Conservation (phyloP, 2,113 vertebrate species). For the Ochotona princeps region DNA sequence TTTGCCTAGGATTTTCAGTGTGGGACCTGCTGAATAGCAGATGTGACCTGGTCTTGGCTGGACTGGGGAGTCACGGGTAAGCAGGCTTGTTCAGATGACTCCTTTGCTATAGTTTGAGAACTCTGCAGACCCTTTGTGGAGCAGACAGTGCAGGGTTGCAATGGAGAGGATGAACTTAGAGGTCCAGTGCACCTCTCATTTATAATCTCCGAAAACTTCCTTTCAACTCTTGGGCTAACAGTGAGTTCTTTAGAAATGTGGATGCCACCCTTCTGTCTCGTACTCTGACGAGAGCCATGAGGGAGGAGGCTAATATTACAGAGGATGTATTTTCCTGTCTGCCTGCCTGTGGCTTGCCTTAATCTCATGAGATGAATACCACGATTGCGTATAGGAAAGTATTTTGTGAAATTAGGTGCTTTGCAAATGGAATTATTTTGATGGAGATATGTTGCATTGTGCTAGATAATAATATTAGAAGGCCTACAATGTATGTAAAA, state of each 20-base stretch:
- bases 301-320: too few relatives aligned
- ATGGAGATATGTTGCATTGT: neutral
- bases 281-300: neutral
- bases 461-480: neutral
- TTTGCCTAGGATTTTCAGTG: neutral
- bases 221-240: neutral
- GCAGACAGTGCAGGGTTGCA: neutral
- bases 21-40: neutral
- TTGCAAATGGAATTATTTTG: neutral
- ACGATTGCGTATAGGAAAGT: neutral
- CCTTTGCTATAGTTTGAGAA: too few relatives aligned
- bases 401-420: neutral
- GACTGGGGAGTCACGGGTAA: neutral
- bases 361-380: neutral
- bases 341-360: neutral
- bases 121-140: rapidly evolving
- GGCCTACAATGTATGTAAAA: neutral
- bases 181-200: neutral
- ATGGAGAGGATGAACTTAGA: neutral
- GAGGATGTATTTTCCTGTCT: neutral
- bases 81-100: neutral
- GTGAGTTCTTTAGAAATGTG: neutral
- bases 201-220: neutral
- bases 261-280: neutral
- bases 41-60: neutral